Base-by-base conservation (phyloP, 92 coral and sea anemone species). In the Palythoa heliodiscus region DNA sequence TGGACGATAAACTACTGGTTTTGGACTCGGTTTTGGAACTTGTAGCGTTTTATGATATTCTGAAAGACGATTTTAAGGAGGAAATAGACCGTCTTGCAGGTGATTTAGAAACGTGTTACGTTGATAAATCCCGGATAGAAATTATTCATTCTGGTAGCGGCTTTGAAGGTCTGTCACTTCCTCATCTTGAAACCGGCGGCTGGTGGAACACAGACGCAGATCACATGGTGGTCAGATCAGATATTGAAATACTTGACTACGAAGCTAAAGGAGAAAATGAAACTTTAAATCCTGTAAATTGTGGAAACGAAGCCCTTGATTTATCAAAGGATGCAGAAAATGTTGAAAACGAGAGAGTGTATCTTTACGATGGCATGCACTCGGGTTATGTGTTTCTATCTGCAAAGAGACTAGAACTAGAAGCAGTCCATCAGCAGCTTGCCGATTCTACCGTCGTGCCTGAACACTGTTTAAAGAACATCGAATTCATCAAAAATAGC, bases 121-220 rank as follows among this genome's bases (percentile, higher is more conserved):
- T 0, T 17, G 87, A 71, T 48, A 86, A 90, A 66, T 76, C 91
- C 25, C 37, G 73, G 23, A 90, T 93, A 1, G 96, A 93, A 87
- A 80, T 88, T 52, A 86, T 93, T 52, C 96, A 93, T 87, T 83
- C 93, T 12, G 96, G 96, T 70, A 93, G 96, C 81, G 92, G 92
- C 3, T 91, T 91, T 43, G 96, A 93, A 52, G 87, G 91, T 2
- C 96, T 93, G 58, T 88, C 89, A 55, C 91, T 93, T 55, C 96
- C 96, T 39, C 93, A 93, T 78, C 78, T 91, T 14, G 91, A 86
- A 5, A 57, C 19, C n/a, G 57, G n/a, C 5, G 70, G 48, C 25
- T 17, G 53, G 20, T 93, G 96, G 96, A 93, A 91, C 52, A 93
- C 96, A 0, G 96, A 93, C 76, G 96, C 96, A 10, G 96, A 93